phyloP scores from a whole-genome alignment of 2,113 vertebrate species.

The Ursus arctos region DNA sequence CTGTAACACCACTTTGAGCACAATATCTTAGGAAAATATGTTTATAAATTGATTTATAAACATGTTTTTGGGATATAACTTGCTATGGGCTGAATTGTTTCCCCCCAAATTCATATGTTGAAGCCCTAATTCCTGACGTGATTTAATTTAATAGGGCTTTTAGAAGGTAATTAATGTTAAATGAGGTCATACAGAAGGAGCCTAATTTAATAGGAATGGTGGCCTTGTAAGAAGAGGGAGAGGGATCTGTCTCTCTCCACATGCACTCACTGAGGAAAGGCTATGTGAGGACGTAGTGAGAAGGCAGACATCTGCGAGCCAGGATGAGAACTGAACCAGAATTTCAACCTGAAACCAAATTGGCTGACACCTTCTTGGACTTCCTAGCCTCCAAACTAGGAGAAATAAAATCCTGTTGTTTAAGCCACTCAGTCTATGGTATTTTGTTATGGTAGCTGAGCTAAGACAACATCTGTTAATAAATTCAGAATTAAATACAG shows the following conservation, averaged over 20 bases:
- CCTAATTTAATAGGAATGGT: background rate
- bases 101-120: background rate
- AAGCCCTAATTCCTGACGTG: background rate
- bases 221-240: background rate
- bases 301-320: background rate
- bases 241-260: background rate
- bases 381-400: background rate
- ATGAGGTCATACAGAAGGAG: background rate
- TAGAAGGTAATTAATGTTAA: background rate
- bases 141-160: background rate
- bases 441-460: background rate
- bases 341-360: background rate
- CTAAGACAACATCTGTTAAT: background rate
- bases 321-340: background rate
- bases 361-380: background rate
- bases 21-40: background rate
- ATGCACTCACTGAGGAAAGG: background rate
- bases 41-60: conserved; percentile 22
- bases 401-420: background rate
- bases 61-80: background rate
- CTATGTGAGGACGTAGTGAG: background rate
- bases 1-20: background rate
- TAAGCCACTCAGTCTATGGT: background rate
- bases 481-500: background rate
- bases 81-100: background rate